These are phyloP conservation scores for Trissolcus brochymenae DNA, from an alignment of 2,888 invertebrate species.

Conservation along the genomic window DNA sequence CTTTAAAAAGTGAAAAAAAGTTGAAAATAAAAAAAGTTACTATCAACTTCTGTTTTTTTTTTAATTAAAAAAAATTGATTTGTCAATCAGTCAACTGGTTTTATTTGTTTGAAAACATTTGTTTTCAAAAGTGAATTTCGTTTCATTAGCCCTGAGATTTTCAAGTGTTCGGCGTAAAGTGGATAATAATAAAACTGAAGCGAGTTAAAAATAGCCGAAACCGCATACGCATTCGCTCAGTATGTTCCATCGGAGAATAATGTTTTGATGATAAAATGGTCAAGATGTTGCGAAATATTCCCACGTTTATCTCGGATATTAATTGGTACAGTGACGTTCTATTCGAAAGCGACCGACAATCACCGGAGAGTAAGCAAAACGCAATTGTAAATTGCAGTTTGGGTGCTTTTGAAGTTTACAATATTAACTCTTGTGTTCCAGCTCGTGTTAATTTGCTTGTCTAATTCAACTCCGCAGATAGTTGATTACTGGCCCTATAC, in stretches of 20 bases:
- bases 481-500: too few relatives aligned
- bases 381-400: background rate
- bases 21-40: too few relatives aligned
- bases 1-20: too few relatives aligned
- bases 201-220: conserved; percentile 67
- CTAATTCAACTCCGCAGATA: conserved; percentile 11
- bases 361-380: conserved; percentile 47
- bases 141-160: conserved; percentile 32
- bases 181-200: conserved; percentile 68
- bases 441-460: conserved; percentile 14
- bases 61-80: too few relatives aligned
- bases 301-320: conserved; percentile 73
- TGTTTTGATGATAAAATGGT: conserved; percentile 66
- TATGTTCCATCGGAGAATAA: conserved; percentile 40
- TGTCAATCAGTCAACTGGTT: too few relatives aligned
- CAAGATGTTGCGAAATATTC: conserved; percentile 73
- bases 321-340: conserved; percentile 72
- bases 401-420: background rate
- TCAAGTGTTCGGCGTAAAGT: conserved; percentile 44
- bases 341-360: conserved; percentile 56
- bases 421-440: background rate
- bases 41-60: too few relatives aligned
- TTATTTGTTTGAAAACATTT: too few relatives aligned
- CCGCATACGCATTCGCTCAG: conserved; percentile 57
- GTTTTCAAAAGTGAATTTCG: background rate